Evolutionary conservation across 2,888 invertebrate species (phyloP), one percentile per base, ranked within the genome.

Genomic region (Amiota mariae): DNA sequence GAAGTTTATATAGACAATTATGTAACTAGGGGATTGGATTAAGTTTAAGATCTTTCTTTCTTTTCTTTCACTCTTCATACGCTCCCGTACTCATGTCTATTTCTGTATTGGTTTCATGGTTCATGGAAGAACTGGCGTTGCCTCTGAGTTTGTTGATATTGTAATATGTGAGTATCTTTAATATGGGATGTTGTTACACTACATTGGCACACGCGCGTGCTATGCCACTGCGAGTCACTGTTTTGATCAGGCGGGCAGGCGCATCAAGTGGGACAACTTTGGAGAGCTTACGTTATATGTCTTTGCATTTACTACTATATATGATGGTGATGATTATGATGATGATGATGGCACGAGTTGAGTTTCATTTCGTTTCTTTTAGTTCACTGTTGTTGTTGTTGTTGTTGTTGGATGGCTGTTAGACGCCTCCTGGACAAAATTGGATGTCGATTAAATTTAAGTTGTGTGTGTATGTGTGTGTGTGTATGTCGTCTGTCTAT

Each of bases 201-300:
- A 86, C 88, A 87, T 88, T 88, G 88, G 88, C 88, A 88, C 88
- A 88, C 88, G 88, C 88, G 85, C 88, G 82, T 76, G 81, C 78
- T 88, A 36, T 36, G 88, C 87, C 88, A 88, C 88, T 87, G 88
- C 79, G 36, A 36, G 36, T 36, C 59, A 59, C 59, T 20, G 59
- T 18, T 36, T 36, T 10, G 20, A 15, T 18, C 20, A 59, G 6
- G 6, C 36, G 36, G 36, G 10, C 59, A 59, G 20, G 4, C 59
- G 18, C 54, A 67, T 12, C 67, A 49, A 15, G 12, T 11, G 18
- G 11, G 18, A 18, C 36, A 36, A 36, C 36, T 36, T 36, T 36
- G 36, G 36, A n/a, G 48, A 73, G 59, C 72, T 59, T 64, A 8
- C 6, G 36, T 6, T 36, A 6, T 36, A 6, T 36, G 74, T 72